These are phyloP conservation scores for Thermophis baileyi DNA, from an alignment of 2,113 vertebrate species.

Conservation along the genomic window DNA sequence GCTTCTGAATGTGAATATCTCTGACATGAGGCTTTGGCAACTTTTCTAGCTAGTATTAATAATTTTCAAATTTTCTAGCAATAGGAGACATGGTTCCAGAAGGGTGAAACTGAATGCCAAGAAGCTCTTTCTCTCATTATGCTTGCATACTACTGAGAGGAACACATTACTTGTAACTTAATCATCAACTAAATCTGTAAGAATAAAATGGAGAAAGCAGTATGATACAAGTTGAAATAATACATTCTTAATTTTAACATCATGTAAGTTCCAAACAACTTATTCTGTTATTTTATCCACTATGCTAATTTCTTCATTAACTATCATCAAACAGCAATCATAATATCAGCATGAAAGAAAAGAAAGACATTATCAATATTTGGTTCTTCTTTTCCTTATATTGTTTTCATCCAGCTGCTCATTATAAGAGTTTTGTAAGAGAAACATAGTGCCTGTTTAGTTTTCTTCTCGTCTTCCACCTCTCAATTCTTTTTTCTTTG, in stretches of 20 bases:
- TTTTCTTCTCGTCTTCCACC: not conserved
- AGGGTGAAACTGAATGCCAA: not conserved
- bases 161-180: not conserved
- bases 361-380: not conserved
- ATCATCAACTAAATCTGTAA: not conserved
- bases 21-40: not conserved
- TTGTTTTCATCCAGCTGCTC: not conserved
- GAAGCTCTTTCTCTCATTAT: not conserved
- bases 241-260: not conserved
- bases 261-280: not conserved
- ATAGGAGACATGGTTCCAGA: not conserved
- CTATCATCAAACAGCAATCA: not conserved
- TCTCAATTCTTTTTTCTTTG: not conserved
- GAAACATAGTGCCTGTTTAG: not conserved
- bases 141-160: not conserved
- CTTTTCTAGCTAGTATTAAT: not conserved
- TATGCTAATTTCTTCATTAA: not conserved
- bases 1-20: not conserved
- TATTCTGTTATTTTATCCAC: not conserved
- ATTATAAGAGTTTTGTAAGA: not conserved
- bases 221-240: not conserved
- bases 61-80: not conserved
- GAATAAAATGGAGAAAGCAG: not conserved
- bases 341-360: not conserved
- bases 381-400: not conserved